These are phyloP conservation scores for Ips nitidus DNA, from an alignment of 1,140 invertebrate genomes.

Conservation along the genomic window DNA sequence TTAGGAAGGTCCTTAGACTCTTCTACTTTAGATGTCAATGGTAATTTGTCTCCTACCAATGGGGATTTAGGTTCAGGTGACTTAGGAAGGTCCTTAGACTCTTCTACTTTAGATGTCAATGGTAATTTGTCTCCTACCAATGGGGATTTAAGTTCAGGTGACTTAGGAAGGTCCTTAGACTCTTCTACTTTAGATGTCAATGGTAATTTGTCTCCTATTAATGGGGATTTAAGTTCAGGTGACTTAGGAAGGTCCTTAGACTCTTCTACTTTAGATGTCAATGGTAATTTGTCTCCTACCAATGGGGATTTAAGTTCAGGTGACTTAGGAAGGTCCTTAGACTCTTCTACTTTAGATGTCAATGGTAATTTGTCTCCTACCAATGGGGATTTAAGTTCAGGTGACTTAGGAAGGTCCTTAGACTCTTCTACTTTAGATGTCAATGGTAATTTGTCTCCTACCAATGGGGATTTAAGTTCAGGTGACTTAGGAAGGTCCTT, in stretches of 20 bases:
- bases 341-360: neutral
- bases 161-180: neutral
- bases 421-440: neutral
- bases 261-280: neutral
- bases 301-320: neutral
- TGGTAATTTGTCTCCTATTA: neutral
- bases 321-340: neutral
- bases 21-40: neutral
- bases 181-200: neutral
- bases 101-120: neutral
- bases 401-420: neutral
- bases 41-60: neutral
- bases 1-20: neutral
- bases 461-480: neutral
- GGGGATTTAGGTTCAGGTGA: neutral
- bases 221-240: neutral
- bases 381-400: neutral
- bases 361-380: neutral
- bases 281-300: neutral
- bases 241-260: neutral
- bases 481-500: neutral
- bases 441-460: neutral
- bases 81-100: neutral
- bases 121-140: neutral
- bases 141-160: neutral